phyloP scores from a whole-genome alignment of 1,140 invertebrate species.

The Hylyphantes graminicola region DNA sequence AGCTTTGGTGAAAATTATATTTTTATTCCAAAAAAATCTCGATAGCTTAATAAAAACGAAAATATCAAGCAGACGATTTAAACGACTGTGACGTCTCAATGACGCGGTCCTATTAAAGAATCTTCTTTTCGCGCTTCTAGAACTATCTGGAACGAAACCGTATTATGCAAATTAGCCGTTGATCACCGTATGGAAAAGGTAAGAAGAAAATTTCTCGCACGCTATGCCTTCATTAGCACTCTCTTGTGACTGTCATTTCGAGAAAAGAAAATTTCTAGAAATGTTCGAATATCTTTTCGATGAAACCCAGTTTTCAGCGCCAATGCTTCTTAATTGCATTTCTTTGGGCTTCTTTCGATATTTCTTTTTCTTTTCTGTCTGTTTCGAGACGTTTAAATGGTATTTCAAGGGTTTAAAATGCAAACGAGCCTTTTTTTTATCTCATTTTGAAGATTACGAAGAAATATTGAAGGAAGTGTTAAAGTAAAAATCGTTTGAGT shows the following conservation, averaged over 20 bases:
- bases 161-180: conserved; percentile 50
- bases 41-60: too few relatives aligned
- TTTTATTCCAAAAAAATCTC: too few relatives aligned
- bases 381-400: background rate
- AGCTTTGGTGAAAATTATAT: too few relatives aligned
- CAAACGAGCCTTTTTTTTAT: background rate
- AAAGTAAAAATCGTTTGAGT: background rate
- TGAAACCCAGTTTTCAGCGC: background rate
- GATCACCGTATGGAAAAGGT: conserved; percentile 24
- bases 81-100: conserved; percentile 26
- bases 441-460: background rate
- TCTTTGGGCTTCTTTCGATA: conserved; percentile 9
- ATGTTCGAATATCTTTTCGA: background rate
- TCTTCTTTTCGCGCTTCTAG: background rate
- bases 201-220: conserved; percentile 18
- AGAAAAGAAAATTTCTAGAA: background rate
- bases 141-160: background rate
- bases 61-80: background rate
- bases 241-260: conserved; percentile 10
- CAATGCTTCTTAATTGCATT: conserved; percentile 38
- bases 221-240: conserved; percentile 38
- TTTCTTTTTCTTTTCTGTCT: background rate
- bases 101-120: conserved; percentile 6
- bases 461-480: background rate
- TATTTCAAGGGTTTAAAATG: conserved; percentile 5